Evolutionary conservation across 2,113 vertebrate species (phyloP), one percentile per base, ranked within the genome.

Genomic region (Toxostoma redivivum): DNA sequence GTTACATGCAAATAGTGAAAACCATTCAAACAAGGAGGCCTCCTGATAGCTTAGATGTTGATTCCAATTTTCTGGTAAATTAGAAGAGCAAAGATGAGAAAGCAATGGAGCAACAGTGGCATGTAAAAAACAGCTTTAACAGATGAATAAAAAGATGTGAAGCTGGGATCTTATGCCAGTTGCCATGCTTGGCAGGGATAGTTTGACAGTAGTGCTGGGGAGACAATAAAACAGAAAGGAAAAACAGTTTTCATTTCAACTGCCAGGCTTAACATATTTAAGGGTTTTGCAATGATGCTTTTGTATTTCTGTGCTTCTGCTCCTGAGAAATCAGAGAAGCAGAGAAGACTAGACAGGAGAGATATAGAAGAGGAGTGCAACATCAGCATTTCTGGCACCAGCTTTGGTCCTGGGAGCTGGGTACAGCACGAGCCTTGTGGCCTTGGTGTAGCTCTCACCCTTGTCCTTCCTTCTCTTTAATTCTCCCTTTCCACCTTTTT

Each of bases 131-230:
- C 37, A 87, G 15, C 25, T 79, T 78, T 81, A 94, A 60, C 73
- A 91, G 79, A 76, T 88, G 53, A 93, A 90, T 92, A 69, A 76
- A 85, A 93, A 80, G 40, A 94, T 61, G 69, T 84, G 69, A 91
- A 92, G 67, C 92, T 67, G 45, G 51, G 37, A 48, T 91, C 72
- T 79, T 90, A 60, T 53, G 40, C 66, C 58, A 92, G 31, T 88
- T 2, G 2, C 79, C 25, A 61, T 82, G 53, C 50, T 86, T 93
- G 79, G 90, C 81, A 86, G 58, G 42, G 47, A 35, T 65, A 77
- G 50, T 88, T 90, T 93, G 54, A 82, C 66, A 69, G 61, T 82
- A 61, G 54, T 90, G 13, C 79, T 69, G 71, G 37, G 90, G 93
- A 66, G 74, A 90, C 81, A 93, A 86, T 78, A 82, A 85, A 90